A percentile compares a stretch with the other conserved stretches of the same genome.
phyloP scores from a whole-genome alignment of 2,113 vertebrate species.

The Alexandromys fortis region DNA sequence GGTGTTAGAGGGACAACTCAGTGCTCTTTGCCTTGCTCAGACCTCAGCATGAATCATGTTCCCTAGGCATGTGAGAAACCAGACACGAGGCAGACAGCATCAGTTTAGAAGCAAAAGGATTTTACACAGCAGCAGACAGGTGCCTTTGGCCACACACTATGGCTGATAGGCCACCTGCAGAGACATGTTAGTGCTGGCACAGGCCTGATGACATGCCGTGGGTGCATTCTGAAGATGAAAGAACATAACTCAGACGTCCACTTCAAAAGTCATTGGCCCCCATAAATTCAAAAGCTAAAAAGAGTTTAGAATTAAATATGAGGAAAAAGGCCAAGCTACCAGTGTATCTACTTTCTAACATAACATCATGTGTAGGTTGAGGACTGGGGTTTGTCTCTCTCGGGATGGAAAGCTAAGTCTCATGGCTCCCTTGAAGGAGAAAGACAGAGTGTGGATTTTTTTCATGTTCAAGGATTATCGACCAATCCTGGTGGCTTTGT shows the following conservation, averaged over 20 bases:
- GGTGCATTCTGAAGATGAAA: background rate
- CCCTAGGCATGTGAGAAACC: background rate
- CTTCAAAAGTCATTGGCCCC: background rate
- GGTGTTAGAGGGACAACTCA: fast-evolving
- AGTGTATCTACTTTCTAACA: background rate
- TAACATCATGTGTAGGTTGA: background rate
- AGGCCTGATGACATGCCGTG: too few relatives aligned
- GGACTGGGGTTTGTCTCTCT: background rate
- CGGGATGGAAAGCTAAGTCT: background rate
- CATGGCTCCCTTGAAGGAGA: background rate
- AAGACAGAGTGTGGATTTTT: too few relatives aligned
- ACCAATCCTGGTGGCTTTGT: too few relatives aligned
- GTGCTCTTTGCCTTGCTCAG: fast-evolving
- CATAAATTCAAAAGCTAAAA: background rate
- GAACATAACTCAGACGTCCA: background rate
- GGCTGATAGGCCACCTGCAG: background rate
- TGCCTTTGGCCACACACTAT: fast-evolving
- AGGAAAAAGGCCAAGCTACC: background rate
- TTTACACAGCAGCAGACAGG: background rate
- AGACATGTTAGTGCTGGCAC: background rate
- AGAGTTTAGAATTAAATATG: background rate
- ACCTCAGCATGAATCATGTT: background rate
- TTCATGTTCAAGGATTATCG: background rate
- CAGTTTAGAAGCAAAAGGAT: background rate
- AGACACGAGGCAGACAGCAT: background rate